Evolutionary conservation across 2,113 vertebrate genomes (phyloP), one percentile per base, ranked within the genome.

Genomic region (Epinephelus fuscoguttatus): DNA sequence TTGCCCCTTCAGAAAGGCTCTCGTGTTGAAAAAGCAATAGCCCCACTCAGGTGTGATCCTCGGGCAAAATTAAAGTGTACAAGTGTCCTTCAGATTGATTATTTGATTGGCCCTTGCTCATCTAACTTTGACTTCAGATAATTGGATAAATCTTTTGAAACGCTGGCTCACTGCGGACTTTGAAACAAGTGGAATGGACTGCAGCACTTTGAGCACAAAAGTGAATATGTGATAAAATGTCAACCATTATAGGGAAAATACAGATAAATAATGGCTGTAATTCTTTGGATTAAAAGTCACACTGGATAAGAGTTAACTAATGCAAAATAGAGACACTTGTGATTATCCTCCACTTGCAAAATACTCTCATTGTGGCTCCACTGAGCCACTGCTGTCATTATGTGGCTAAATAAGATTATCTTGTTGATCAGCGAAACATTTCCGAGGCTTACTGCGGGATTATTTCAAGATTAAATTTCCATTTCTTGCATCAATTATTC

Each of bases 81-180:
- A 37, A 86, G 85, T 68, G 86, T 88, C 80, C 88, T 90, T 83
- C 64, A 84, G 40, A 47, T 64, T 89, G 92, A 93, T 93, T 83
- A 89, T 84, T 85, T 92, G 86, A 93, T 93, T 90, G 86, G 78
- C 72, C 78, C 75, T 80, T 25, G 30, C 57, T 47, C 71, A 14
- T 87, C 66, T 73, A 76, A 87, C 64, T 81, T 83, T 81, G 78
- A 66, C 88, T 83, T 67, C 70, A 33, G 76, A 78, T 91, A 88
- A 91, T 83, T 91, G 87, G 80, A 79, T 21, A 61, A 15, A 73
- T 83, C 80, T 80, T 82, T 49, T 25, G 6, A 67, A 75, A 73
- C 2, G 14, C 25, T n/a, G 62, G 53, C 71, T 86, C 71, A 14
- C 8, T 13, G 74, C 14, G 12, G 13, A 68, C 63, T 78, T 61